Percentiles rank a stretch among this genome's conserved stretches.
phyloP scores from a whole-genome alignment of 1,140 invertebrate genomes.

The Drusus annulatus region DNA sequence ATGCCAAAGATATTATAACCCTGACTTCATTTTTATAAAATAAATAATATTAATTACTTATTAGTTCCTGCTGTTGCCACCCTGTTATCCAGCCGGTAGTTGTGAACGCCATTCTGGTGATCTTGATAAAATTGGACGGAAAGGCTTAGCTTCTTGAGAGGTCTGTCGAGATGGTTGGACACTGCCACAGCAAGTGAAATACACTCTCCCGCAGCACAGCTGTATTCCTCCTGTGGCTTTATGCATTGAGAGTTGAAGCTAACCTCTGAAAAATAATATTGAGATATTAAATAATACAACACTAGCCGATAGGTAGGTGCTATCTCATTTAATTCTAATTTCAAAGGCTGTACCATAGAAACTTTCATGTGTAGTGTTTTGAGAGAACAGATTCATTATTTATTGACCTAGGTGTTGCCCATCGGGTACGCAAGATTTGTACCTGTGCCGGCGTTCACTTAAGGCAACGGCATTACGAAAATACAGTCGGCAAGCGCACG shows the following conservation, averaged over 20 bases:
- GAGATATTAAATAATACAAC: background rate
- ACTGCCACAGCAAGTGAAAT: slow-evolving; percentile 81
- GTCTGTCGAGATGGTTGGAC: slow-evolving; percentile 80
- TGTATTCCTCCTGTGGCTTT: slow-evolving; percentile 83
- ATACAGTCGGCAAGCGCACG: no score
- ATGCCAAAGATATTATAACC: no score
- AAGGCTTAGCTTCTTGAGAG: slow-evolving; percentile 80
- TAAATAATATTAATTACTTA: slow-evolving; percentile 71
- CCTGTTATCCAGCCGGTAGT: slow-evolving; percentile 87
- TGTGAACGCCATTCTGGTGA: slow-evolving; percentile 88
- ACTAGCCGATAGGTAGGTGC: background rate
- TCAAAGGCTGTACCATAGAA: no score
- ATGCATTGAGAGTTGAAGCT: slow-evolving; percentile 71
- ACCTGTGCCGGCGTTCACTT: no score
- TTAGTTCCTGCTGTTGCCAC: slow-evolving; percentile 87
- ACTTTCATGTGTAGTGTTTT: no score
- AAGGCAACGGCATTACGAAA: no score
- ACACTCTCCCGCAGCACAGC: slow-evolving; percentile 82
- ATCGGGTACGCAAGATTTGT: no score
- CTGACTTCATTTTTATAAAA: no score
- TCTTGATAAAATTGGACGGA: slow-evolving; percentile 92
- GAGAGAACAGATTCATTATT: no score
- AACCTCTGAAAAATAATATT: slow-evolving; percentile 74
- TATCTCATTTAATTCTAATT: no score
- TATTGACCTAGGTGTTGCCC: no score